Conservation (phyloP, 2,797 vertebrate species). For the Netta rufina region DNA sequence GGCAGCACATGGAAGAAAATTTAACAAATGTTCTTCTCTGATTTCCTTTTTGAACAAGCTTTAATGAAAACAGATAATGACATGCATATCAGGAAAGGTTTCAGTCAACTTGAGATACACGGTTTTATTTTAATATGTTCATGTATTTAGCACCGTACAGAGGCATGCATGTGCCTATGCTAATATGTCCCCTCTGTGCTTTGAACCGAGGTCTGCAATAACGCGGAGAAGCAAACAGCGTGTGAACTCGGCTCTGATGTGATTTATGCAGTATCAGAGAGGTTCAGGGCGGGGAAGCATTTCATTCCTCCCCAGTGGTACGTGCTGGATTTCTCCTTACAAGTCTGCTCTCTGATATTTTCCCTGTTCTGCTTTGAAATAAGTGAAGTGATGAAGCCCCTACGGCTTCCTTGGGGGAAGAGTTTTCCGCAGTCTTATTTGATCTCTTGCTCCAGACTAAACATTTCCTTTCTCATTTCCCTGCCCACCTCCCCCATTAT, state of each 20-base stretch:
- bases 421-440: neutral
- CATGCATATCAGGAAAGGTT: neutral
- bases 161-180: neutral
- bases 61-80: neutral
- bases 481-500: conserved; percentile 22
- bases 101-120: neutral
- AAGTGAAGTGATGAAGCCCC: conserved; percentile 45
- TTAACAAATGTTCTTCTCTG: neutral
- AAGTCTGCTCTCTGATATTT: conserved; percentile 45
- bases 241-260: neutral
- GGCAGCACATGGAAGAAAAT: neutral
- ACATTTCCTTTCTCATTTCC: conserved; percentile 35
- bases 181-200: neutral
- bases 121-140: neutral
- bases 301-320: neutral
- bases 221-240: neutral
- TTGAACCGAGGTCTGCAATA: neutral
- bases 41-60: neutral
- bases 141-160: neutral
- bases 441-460: conserved; percentile 46
- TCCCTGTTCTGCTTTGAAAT: conserved; percentile 37
- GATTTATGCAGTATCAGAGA: conserved; percentile 36
- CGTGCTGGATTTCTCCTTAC: conserved; percentile 15
- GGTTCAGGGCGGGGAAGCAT: conserved; percentile 11
- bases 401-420: neutral